Conservation (phyloP, 2,797 vertebrate genomes). For the Enteromius thamalakanensis region DNA sequence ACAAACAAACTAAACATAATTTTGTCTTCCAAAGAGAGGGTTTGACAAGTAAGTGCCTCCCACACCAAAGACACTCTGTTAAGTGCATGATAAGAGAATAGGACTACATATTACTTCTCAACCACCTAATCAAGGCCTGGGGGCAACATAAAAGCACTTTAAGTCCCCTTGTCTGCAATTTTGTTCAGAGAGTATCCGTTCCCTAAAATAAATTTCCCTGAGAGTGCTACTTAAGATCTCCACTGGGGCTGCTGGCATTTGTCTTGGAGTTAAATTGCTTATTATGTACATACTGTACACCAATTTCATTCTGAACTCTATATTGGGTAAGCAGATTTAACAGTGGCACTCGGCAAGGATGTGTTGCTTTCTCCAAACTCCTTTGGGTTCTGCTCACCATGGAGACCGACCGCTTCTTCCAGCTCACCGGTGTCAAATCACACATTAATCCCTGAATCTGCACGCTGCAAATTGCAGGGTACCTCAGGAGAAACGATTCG, state of each 20-base stretch:
- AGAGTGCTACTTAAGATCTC: constrained; percentile 39
- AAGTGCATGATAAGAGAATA: constrained; percentile 38
- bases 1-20: neutral
- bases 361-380: constrained; percentile 14
- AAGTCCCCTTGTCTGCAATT: constrained; percentile 29
- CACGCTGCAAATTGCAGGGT: constrained; percentile 18
- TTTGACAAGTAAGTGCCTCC: constrained; percentile 52
- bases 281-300: constrained; percentile 39
- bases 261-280: constrained; percentile 39
- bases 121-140: constrained; percentile 36
- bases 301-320: constrained; percentile 18
- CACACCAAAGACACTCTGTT: constrained; percentile 34
- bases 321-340: constrained; percentile 33
- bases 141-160: constrained; percentile 38
- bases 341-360: neutral
- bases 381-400: constrained; percentile 29
- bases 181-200: constrained; percentile 1
- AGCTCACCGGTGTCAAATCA: constrained; percentile 33
- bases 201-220: constrained; percentile 26
- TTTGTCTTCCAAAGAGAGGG: neutral
- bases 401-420: constrained; percentile 22
- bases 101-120: constrained; percentile 40
- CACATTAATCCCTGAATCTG: constrained; percentile 21
- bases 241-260: constrained; percentile 23
- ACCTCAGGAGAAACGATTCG: neutral